Conservation (phyloP, 1,140 invertebrate genomes). For the Panonychus citri region DNA sequence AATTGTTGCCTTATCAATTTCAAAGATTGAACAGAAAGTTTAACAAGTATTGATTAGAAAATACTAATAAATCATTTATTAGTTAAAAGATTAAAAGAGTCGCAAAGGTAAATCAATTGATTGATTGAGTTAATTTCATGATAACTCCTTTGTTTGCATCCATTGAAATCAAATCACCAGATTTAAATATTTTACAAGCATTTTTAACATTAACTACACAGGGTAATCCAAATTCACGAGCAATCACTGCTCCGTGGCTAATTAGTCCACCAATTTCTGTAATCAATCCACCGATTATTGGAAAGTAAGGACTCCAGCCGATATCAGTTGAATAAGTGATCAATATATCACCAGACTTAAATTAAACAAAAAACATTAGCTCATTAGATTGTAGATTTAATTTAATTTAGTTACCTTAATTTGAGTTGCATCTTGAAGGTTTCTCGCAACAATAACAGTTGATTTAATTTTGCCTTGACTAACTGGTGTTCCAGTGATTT, state of each 20-base stretch:
- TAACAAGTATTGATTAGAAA: no score
- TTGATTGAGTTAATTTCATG: neutral
- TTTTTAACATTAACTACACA: slow-evolving; percentile 46
- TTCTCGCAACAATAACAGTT: slow-evolving; percentile 40
- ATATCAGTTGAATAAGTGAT: slow-evolving; percentile 56
- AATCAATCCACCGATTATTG: slow-evolving; percentile 47
- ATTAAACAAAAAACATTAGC: neutral
- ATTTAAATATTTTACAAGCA: slow-evolving; percentile 40
- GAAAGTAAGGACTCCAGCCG: slow-evolving; percentile 67
- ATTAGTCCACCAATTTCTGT: slow-evolving; percentile 63
- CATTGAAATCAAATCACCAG: slow-evolving; percentile 26
- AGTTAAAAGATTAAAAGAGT: no score
- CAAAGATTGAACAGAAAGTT: no score
- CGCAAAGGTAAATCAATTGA: no score
- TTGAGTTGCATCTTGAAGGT: slow-evolving; percentile 21
- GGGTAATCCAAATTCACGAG: slow-evolving; percentile 58
- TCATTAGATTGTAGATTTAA: neutral
- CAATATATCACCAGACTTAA: slow-evolving; percentile 40
- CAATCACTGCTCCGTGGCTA: slow-evolving; percentile 68
- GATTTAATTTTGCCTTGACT: slow-evolving; percentile 38
- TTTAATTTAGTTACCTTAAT: slow-evolving; percentile 20
- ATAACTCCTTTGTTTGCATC: slow-evolving; percentile 18
- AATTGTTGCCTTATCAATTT: no score
- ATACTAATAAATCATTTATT: no score
- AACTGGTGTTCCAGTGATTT: slow-evolving; percentile 39